Base-by-base conservation (phyloP, 2,797 vertebrate species). In the Rhinichthys osculus region DNA sequence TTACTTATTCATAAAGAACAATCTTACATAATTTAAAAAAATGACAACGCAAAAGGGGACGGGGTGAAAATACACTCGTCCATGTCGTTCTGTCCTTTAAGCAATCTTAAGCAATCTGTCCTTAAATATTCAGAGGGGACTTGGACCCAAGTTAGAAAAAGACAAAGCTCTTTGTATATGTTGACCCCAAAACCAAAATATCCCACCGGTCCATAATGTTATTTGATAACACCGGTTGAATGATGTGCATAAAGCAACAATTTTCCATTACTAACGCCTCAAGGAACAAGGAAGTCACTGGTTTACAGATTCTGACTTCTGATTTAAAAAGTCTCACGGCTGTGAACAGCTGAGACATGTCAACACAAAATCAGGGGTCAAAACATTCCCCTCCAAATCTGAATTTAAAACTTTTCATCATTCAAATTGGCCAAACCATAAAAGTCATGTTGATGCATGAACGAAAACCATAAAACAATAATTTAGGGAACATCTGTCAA, bases 1-100 rank as follows among this genome's bases (percentile, higher is more conserved):
- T 93, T 90, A 89, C 89, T 91, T 91, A 93, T 94, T 92, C 86
- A 89, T 94, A 92, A 94, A 92, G 92, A 93, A 94, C 90, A 93
- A 92, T 93, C 91, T 95, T 88, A 93, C 87, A 93, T 94, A 93
- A 92, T 1, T 5, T 78, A 88, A 90, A 27, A 87, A 85, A 90
- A 85, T 90, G 89, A 92, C 6, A 79, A 86, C 87, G 38, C 23
- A 13, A 72, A 79, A 78, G 42, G 76, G 82, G 74, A 72, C 19
- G 50, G 57, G 47, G 30, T 50, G 76, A 81, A 88, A 91, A 92
- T 88, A 89, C 91, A 94, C 90, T 92, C 91, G 93, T 92, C 90
- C 91, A 80, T 89, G 90, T 23, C 90, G 90, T 92, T 94, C 91
- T 93, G 94, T 93, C 90, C 92, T 74, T 82, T 89, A 73, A 74